Base-by-base conservation (phyloP, 1,140 invertebrate genomes). In the Sitophilus oryzae region DNA sequence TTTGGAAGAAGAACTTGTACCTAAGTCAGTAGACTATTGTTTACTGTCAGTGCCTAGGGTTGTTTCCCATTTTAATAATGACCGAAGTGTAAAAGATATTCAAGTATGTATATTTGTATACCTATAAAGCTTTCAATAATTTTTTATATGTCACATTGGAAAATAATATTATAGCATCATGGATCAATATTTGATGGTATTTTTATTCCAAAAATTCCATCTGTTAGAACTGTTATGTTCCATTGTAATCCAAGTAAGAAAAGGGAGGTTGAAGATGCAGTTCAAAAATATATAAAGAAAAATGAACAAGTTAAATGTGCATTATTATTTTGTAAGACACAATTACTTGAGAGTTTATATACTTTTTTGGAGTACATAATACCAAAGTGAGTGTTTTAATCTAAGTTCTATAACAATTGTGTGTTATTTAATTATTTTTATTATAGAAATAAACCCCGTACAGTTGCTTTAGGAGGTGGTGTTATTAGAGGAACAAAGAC, bases 181-280 rank as follows among this genome's bases (percentile, higher is more conserved):
- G 50, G 58, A 19, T 62, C 62, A 20, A 54, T 60, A 41, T 62
- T 66, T 44, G 64, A 64, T 52, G 56, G 59, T 25, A 51, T 61
- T 25, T 53, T 66, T 11, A 46, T 66, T 14, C 64, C 64, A 23
- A 51, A 58, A 49, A 62, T 66, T 30, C 62, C 62, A 16, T 58
- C 53, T 30, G 37, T 66, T 14, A 45, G 58, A 40, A 59, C 45
- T 15, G 53, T 53, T 14, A 58, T 60, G 59, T 62, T 64, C 48
- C 47, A 60, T 21, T 64, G 61, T 41, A 60, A 59, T 37, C 56
- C 59, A 11, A 22, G 36, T 11, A 50, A 55, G 25, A 50, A 42
- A 42, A 57, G 52, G 11, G 49, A 44, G 10, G 21, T 46, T 14
- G 47, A 61, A 22, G 35, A 49, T 14, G 22, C 30, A 2, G 16